Evolutionary conservation across 2,113 vertebrate species (phyloP).

Genomic region (Rhinopithecus roxellana): DNA sequence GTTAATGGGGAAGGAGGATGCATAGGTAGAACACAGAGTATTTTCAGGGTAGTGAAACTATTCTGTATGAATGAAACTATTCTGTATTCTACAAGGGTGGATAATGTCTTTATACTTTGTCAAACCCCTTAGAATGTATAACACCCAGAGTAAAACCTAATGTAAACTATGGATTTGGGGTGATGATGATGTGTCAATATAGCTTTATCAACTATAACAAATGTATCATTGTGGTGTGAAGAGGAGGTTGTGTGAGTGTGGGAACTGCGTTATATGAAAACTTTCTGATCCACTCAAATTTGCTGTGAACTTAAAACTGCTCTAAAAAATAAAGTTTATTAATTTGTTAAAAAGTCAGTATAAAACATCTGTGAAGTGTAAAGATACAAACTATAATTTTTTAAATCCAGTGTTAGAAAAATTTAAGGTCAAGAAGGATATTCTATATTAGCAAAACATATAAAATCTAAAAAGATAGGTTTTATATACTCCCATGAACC

Average conservation of each 20-base stretch:
- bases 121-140: not conserved
- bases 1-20: not conserved
- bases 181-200: not conserved
- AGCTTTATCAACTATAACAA: not conserved
- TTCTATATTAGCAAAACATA: conserved; percentile 1
- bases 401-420: not conserved
- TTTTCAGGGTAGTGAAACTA: not conserved
- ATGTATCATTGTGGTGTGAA: not conserved
- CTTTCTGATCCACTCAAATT: not conserved
- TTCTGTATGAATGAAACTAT: not conserved
- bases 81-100: not conserved
- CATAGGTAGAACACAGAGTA: not conserved
- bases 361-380: not conserved
- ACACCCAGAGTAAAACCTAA: not conserved
- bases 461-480: not conserved
- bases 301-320: not conserved
- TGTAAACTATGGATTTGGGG: not conserved
- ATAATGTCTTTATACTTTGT: not conserved
- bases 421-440: not conserved
- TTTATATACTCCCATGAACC: not conserved
- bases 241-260: not conserved
- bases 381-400: not conserved
- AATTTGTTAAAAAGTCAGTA: not conserved
- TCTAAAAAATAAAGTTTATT: not conserved
- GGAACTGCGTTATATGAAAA: not conserved